Percentiles rank a stretch among this genome's conserved stretches.
phyloP scores from a whole-genome alignment of 1,140 invertebrate species.

The Lanistes nyassanus region DNA sequence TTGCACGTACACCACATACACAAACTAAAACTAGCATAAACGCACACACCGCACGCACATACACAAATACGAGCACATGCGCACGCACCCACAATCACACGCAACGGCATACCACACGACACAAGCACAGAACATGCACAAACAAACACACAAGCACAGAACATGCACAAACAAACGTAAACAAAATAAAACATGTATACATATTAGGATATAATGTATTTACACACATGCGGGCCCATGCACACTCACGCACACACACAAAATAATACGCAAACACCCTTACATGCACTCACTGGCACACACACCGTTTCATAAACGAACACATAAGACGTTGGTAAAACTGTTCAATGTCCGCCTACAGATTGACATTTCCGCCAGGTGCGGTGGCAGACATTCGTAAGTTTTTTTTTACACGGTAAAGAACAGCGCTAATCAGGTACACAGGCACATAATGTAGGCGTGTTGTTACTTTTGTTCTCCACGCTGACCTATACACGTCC shows the following conservation, averaged over 20 bases:
- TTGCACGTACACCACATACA: neutral
- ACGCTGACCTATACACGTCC: neutral
- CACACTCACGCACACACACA: neutral
- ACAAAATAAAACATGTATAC: neutral
- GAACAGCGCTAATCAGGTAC: neutral
- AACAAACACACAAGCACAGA: slow-evolving; percentile 1
- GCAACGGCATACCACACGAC: too few species aligned
- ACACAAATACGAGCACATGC: neutral
- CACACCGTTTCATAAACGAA: neutral
- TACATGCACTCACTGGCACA: neutral
- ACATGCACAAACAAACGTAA: neutral
- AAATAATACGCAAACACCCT: neutral
- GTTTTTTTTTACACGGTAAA: neutral
- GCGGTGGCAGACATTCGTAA: too few species aligned
- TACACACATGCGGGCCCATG: neutral
- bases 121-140: too few species aligned
- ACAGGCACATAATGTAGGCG: slow-evolving; percentile 2
- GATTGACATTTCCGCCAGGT: too few species aligned
- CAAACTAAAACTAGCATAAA: neutral
- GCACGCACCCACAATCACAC: neutral
- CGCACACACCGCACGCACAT: too few species aligned
- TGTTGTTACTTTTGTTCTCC: neutral
- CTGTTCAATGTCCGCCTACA: too few species aligned
- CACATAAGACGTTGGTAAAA: too few species aligned
- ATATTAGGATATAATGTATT: neutral